Conservation (phyloP, 2,113 vertebrate genomes). For the Clarias gariepinus region DNA sequence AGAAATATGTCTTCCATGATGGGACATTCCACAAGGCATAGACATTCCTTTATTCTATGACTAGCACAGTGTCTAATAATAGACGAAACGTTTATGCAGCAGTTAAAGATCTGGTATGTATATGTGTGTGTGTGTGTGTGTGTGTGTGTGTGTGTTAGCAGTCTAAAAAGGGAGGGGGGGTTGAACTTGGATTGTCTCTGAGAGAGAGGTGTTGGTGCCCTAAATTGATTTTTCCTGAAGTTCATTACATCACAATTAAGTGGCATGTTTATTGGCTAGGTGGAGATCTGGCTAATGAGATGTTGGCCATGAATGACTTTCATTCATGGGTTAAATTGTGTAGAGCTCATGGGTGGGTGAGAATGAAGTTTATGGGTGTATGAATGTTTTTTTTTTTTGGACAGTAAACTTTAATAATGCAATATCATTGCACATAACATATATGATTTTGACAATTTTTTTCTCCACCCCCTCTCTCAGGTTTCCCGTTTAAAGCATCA, state of each 20-base stretch:
- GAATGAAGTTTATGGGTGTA: neutral
- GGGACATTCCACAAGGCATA: neutral
- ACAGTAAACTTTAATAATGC: neutral
- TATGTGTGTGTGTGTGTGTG: too few relatives aligned
- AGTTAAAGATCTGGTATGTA: neutral
- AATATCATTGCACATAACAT: neutral
- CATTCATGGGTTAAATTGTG: neutral
- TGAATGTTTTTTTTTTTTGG: neutral
- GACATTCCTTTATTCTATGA: neutral
- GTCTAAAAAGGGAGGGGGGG: too few relatives aligned
- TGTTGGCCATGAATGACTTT: neutral
- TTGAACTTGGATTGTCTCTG: neutral
- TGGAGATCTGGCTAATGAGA: neutral
- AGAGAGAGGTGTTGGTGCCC: neutral
- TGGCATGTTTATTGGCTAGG: neutral
- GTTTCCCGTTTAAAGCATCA: slow-evolving; percentile 73
- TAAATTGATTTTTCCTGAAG: neutral
- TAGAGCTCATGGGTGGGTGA: neutral
- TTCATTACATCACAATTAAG: neutral
- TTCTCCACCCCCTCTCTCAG: slow-evolving; percentile 45
- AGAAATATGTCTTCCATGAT: neutral
- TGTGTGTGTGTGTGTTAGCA: too few relatives aligned
- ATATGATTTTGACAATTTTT: neutral
- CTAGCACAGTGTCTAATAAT: neutral
- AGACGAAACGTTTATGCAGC: neutral